Evolutionary conservation across 2,888 invertebrate genomes (phyloP).

Genomic region (Cantharis lateralis): DNA sequence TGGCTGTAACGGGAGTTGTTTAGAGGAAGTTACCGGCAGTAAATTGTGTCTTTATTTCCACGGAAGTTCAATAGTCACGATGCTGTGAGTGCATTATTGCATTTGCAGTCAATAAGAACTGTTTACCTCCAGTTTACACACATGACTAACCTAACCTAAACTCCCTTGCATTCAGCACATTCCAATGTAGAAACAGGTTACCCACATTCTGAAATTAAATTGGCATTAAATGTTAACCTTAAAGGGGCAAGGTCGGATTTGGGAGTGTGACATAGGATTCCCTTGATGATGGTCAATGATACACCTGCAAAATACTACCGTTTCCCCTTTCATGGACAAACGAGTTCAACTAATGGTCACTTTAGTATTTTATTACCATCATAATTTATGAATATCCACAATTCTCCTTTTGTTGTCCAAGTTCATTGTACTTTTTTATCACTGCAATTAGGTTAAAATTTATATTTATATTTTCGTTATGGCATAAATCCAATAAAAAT

Average conservation of each 20-base stretch:
- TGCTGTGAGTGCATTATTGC: constrained; percentile 13
- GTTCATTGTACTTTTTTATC: background rate
- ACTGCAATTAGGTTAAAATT: background rate
- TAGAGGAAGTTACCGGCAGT: background rate
- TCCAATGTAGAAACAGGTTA: constrained; percentile 38
- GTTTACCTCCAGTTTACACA: constrained; percentile 26
- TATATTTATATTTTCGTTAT: background rate
- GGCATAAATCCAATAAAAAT: background rate
- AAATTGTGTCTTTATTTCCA: background rate
- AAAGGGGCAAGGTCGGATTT: constrained; percentile 41
- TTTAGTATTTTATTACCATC: background rate
- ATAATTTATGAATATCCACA: background rate
- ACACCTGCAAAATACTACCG: background rate
- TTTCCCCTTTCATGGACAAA: background rate
- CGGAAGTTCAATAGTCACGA: constrained; percentile 24
- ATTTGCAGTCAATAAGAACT: constrained; percentile 23
- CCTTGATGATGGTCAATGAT: background rate
- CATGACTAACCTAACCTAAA: constrained; percentile 24
- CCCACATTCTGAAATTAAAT: constrained; percentile 40
- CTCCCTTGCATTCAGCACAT: constrained; percentile 29
- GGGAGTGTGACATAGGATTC: background rate
- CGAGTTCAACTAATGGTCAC: background rate
- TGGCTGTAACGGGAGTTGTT: background rate
- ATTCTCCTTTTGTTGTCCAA: background rate
- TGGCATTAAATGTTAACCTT: constrained; percentile 38